These are phyloP conservation scores for Lamellibrachia columna DNA, from an alignment of 2,888 invertebrate genomes.

Conservation along the genomic window DNA sequence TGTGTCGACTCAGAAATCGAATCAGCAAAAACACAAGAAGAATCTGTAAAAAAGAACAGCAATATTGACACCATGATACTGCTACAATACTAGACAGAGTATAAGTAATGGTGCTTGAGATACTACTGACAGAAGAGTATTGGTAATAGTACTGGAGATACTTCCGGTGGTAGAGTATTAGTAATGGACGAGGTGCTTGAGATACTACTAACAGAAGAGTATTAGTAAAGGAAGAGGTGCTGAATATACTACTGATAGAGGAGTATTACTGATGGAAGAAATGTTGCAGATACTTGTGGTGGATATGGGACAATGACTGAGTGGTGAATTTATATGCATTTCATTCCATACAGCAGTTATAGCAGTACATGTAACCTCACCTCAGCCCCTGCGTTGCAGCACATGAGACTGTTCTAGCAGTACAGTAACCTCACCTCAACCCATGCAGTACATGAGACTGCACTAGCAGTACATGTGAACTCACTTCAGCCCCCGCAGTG, in stretches of 20 bases:
- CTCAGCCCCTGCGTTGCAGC: background rate
- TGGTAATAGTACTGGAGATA: background rate
- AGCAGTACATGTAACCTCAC: background rate
- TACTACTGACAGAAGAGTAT: background rate
- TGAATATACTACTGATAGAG: background rate
- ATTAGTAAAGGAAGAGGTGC: background rate
- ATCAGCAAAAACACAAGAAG: constrained; percentile 61
- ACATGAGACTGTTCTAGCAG: background rate
- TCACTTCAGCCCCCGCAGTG: background rate
- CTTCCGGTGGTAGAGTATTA: background rate
- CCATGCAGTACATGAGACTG: background rate
- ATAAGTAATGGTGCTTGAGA: background rate
- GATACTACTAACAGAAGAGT: background rate
- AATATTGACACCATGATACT: background rate
- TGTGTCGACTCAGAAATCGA: constrained; percentile 56
- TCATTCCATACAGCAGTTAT: too few species aligned
- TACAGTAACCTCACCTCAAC: background rate
- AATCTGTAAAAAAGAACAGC: constrained; percentile 46
- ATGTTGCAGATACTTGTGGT: background rate
- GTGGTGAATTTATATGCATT: too few species aligned
- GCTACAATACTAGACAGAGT: too few species aligned
- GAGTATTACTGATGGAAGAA: background rate
- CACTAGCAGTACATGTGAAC: background rate
- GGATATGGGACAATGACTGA: too few species aligned
- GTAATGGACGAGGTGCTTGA: background rate